Conservation (phyloP, 2,888 invertebrate species). For the Vanessa cardui region DNA sequence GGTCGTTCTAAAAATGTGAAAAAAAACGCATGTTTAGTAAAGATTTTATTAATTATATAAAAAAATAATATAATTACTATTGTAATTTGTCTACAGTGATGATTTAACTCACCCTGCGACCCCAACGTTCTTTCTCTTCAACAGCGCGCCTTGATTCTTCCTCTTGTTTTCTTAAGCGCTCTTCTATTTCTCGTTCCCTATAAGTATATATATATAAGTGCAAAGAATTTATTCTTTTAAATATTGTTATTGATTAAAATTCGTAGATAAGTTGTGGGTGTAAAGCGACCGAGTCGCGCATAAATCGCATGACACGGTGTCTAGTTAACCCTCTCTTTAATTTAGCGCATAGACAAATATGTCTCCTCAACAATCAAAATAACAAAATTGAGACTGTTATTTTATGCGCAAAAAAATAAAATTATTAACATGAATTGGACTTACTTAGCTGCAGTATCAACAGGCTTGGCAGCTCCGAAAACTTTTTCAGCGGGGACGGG, state of each 20-base stretch:
- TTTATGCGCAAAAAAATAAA: constrained; percentile 51
- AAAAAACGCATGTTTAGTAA: background rate
- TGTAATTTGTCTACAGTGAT: background rate
- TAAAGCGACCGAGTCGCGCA: constrained; percentile 66
- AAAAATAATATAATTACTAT: background rate
- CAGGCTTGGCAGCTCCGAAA: constrained; percentile 97
- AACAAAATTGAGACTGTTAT: constrained; percentile 47
- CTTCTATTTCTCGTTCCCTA: constrained; percentile 94
- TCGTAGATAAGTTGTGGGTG: constrained; percentile 56
- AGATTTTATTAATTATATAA: constrained; percentile 15
- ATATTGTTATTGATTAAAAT: background rate
- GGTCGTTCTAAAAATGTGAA: constrained; percentile 63
- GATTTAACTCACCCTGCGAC: constrained; percentile 56
- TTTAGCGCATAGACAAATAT: constrained; percentile 56
- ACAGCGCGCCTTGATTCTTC: constrained; percentile 68
- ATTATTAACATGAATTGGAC: constrained; percentile 32
- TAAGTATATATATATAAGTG: too few relatives aligned
- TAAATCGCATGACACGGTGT: constrained; percentile 57
- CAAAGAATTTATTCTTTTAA: too few relatives aligned
- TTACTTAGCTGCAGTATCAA: constrained; percentile 93
- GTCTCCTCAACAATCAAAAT: constrained; percentile 48
- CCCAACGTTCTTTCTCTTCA: constrained; percentile 77
- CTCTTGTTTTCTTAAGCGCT: constrained; percentile 87
- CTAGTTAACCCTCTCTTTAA: constrained; percentile 59
- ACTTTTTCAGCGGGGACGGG: constrained; percentile 88